phyloP scores from a whole-genome alignment of 2,888 invertebrate genomes.

The Mythimna loreyi region DNA sequence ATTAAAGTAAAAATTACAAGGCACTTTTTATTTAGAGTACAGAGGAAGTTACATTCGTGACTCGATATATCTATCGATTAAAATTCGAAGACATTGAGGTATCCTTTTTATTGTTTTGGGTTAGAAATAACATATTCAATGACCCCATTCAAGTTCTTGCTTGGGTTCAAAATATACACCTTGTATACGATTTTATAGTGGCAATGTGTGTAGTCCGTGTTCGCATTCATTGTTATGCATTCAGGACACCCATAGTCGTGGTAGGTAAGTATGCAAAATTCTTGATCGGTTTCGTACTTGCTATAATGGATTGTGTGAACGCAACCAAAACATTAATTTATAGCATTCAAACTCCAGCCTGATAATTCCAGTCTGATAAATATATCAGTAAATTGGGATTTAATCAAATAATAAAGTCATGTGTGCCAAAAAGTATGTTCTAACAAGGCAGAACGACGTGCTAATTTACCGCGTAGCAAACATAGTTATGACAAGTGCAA shows the following conservation, averaged over 20 bases:
- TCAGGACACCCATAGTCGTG: constrained; percentile 57
- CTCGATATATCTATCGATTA: neutral
- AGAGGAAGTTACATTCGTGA: constrained; percentile 2
- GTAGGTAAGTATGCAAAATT: constrained; percentile 60
- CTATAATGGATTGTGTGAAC: constrained; percentile 17
- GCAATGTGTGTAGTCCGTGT: constrained; percentile 49
- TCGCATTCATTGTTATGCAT: constrained; percentile 61
- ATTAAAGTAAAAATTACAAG: neutral
- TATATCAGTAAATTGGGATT: constrained; percentile 18
- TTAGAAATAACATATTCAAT: constrained; percentile 46
- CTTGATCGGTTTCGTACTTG: constrained; percentile 49
- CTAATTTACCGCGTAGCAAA: constrained; percentile 43
- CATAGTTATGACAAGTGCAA: constrained; percentile 36
- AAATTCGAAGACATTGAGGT: constrained; percentile 33
- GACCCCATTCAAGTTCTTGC: constrained; percentile 43
- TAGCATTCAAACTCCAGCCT: constrained; percentile 12
- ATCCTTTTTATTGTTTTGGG: constrained; percentile 54
- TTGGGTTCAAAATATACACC: constrained; percentile 43
- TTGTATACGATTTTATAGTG: constrained; percentile 43
- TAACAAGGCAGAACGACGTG: constrained; percentile 36
- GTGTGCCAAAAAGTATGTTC: constrained; percentile 33
- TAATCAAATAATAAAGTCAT: constrained; percentile 17
- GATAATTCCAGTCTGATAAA: neutral
- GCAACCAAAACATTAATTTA: neutral
- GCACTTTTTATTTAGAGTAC: neutral